A percentile compares a stretch with the other conserved stretches of the same genome.
These are phyloP conservation scores for Tholera decimalis DNA, from an alignment of 2,888 invertebrate species.

Conservation along the genomic window DNA sequence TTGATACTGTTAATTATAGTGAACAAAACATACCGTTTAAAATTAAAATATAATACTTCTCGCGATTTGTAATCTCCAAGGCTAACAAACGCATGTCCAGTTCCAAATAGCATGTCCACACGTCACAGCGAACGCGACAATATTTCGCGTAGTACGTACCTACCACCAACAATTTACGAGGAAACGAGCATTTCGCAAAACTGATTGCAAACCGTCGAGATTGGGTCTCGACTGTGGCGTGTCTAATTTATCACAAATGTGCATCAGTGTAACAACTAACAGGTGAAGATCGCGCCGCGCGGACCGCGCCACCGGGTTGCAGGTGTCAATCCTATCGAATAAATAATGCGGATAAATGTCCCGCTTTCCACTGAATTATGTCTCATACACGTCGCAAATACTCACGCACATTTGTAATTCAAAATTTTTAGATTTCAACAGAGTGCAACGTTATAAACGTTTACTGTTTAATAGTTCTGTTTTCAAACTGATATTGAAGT, in stretches of 20 bases:
- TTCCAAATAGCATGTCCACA: conserved; percentile 37
- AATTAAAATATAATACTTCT: neutral
- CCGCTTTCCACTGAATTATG: conserved; percentile 70
- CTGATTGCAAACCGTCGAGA: conserved; percentile 83
- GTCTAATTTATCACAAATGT: conserved; percentile 86
- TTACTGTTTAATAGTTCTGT: conserved; percentile 34
- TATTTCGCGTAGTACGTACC: conserved; percentile 68
- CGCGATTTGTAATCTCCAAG: conserved; percentile 12
- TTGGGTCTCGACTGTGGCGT: conserved; percentile 83
- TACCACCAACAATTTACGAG: conserved; percentile 81
- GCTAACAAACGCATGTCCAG: conserved; percentile 41
- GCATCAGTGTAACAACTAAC: conserved; percentile 74
- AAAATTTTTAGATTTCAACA: conserved; percentile 56
- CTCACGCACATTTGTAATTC: conserved; percentile 62
- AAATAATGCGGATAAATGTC: conserved; percentile 73
- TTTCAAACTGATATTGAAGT: conserved; percentile 31
- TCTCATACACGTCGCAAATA: conserved; percentile 54
- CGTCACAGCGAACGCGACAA: conserved; percentile 51
- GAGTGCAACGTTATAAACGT: conserved; percentile 26
- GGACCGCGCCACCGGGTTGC: conserved; percentile 68
- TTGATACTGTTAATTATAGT: too few relatives aligned
- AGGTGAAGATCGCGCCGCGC: conserved; percentile 57
- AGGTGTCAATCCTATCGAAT: conserved; percentile 77
- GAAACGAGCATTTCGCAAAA: conserved; percentile 86
- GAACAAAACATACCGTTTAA: neutral